A percentile compares a stretch with the other conserved stretches of the same genome.
Evolutionary conservation across 2,888 invertebrate species (phyloP).

Genomic region (Luffia ferchaultella): DNA sequence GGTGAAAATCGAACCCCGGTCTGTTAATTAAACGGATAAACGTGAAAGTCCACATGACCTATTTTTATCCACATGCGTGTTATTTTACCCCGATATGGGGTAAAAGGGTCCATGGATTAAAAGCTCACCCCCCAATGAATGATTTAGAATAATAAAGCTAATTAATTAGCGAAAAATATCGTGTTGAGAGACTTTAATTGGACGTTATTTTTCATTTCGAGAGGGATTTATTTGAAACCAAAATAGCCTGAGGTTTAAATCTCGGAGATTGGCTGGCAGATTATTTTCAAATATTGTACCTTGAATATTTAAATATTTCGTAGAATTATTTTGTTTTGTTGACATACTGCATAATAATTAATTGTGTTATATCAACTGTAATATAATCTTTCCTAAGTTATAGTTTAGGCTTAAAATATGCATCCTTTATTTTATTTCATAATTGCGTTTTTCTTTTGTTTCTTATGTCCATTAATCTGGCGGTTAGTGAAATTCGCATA

Average conservation of each 20-base stretch:
- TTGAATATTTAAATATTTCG: too few species aligned
- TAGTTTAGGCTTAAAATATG: too few species aligned
- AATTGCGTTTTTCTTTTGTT: too few species aligned
- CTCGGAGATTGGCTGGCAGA: neutral
- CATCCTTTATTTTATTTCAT: too few species aligned
- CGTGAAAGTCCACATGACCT: conserved; percentile 47
- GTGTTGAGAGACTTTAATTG: conserved; percentile 12
- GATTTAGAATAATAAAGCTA: conserved; percentile 53
- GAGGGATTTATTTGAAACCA: neutral
- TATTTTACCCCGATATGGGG: conserved; percentile 24
- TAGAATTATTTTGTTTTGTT: too few species aligned
- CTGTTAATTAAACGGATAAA: conserved; percentile 62
- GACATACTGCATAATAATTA: too few species aligned
- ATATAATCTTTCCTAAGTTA: too few species aligned
- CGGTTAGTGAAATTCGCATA: too few species aligned
- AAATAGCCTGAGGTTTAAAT: neutral
- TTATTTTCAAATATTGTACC: neutral
- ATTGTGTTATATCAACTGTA: too few species aligned
- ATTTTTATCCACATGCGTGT: conserved; percentile 44
- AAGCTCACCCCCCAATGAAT: conserved; percentile 21
- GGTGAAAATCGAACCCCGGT: conserved; percentile 51
- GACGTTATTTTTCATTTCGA: neutral
- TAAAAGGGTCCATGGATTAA: neutral
- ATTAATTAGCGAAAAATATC: conserved; percentile 54
- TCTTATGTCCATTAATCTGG: too few species aligned